Percentiles rank a stretch among this genome's conserved stretches.
Evolutionary conservation across 2,888 invertebrate genomes (phyloP).

Genomic region (Amiota communis): DNA sequence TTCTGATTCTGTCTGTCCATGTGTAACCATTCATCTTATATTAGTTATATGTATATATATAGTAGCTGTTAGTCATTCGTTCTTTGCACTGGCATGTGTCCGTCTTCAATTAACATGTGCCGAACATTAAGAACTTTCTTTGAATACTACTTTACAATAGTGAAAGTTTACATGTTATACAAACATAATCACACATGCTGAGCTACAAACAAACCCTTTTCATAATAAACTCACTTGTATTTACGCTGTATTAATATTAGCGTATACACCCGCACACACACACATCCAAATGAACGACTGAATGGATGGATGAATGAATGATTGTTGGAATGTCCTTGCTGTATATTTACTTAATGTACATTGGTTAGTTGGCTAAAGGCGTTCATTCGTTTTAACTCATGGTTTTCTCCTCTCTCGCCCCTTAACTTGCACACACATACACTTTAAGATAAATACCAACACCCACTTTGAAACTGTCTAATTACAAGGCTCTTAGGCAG

Average conservation of each 20-base stretch:
- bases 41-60: background rate
- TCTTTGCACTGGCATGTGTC: background rate
- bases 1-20: conserved; percentile 44
- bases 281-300: background rate
- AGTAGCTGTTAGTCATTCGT: background rate
- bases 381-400: background rate
- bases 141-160: conserved; percentile 41
- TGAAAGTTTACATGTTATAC: background rate
- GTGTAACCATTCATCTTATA: background rate
- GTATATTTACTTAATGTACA: conserved; percentile 37
- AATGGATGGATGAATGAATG: too few species aligned
- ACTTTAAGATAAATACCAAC: conserved; percentile 66
- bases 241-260: conserved; percentile 56
- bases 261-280: conserved; percentile 28
- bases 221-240: conserved; percentile 50
- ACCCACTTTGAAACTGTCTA: conserved; percentile 63
- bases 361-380: conserved; percentile 39
- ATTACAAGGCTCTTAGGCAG: conserved; percentile 66
- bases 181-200: background rate
- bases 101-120: conserved; percentile 61
- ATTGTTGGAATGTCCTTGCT: conserved; percentile 1
- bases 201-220: conserved; percentile 2
- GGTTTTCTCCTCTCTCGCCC: background rate
- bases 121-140: conserved; percentile 54
- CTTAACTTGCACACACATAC: conserved; percentile 48